These are phyloP conservation scores for Leucophora obtusa DNA, from an alignment of 2,888 invertebrate species.

Conservation along the genomic window DNA sequence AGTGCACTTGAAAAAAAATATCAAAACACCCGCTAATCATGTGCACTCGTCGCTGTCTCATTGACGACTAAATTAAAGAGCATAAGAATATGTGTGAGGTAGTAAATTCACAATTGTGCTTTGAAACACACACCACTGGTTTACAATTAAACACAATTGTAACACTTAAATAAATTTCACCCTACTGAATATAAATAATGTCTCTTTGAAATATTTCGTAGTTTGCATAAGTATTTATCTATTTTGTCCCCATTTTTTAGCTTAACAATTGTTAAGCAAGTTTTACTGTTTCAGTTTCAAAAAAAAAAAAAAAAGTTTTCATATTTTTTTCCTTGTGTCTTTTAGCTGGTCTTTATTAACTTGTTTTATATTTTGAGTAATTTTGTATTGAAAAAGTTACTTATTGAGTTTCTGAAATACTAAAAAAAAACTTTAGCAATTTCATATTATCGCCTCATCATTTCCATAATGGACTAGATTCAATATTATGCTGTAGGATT, in stretches of 20 bases:
- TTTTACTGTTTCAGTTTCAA: constrained; percentile 31
- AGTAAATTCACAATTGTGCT: too few species aligned
- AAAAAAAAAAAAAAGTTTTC: constrained; percentile 35
- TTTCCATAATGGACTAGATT: constrained; percentile 70
- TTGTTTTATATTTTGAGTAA: constrained; percentile 26
- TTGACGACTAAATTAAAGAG: too few species aligned
- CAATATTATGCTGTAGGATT: background rate
- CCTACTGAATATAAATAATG: background rate
- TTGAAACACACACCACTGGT: too few species aligned
- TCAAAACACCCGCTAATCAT: too few species aligned
- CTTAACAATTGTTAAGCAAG: constrained; percentile 42
- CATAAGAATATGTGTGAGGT: too few species aligned
- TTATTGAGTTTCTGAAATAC: constrained; percentile 53
- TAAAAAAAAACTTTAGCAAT: constrained; percentile 69
- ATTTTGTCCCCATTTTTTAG: constrained; percentile 39
- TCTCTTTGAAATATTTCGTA: constrained; percentile 31
- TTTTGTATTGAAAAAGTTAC: constrained; percentile 44
- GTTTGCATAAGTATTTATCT: constrained; percentile 59
- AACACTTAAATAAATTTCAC: background rate
- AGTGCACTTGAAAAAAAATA: too few species aligned
- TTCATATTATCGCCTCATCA: constrained; percentile 75
- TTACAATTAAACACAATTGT: too few species aligned
- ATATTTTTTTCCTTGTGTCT: constrained; percentile 1
- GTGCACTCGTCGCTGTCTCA: too few species aligned
- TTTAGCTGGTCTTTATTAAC: constrained; percentile 43